Evolutionary conservation across 2,797 vertebrate species (phyloP), one percentile per base, ranked within the genome.

Genomic region (Phrynocephalus forsythii): DNA sequence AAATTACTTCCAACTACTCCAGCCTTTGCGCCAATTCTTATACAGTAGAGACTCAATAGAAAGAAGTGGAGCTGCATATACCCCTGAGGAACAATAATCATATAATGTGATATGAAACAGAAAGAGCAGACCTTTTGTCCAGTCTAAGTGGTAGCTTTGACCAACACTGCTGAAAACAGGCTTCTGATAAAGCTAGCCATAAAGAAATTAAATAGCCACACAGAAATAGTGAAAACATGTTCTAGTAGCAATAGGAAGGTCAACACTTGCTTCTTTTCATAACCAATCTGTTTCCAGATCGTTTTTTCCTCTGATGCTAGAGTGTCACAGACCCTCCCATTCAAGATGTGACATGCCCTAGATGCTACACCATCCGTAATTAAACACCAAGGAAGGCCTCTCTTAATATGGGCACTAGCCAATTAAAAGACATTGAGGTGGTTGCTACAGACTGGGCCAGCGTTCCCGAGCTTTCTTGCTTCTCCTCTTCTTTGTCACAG

Each of bases 281-380:
- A 89, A 71, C 0, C 24, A 22, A 13, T 80, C 86, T 38, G 2
- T 83, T 75, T 56, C 24, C 87, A 91, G 78, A 33, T 83, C 91
- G 66, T 9, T 88, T 86, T 86, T 79, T 78, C 78, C 78, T 86
- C 28, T 73, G 72, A 82, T 77, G 60, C 77, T 60, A 87, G 20
- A 66, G 75, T 76, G 66, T 22, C 85, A 30, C 60, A 81, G 69
- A 86, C 5, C 26, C 24, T 89, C 83, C 84, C 33, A 50, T 60
- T 84, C 85, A 3, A 1, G 1, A n/a, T 44, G 56, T 79, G 75
- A 44, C 60, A 38, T 30, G 56, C 18, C 66, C 90, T 90, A 89
- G 78, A 18, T 66, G 82, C 44, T 52, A 3, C 83, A 71, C 48
- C 44, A 82, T 79, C 38, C 79, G 67, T 66, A 71, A 88, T 88